Conservation (phyloP, 2,113 vertebrate species). For the Amphiprion percula region DNA sequence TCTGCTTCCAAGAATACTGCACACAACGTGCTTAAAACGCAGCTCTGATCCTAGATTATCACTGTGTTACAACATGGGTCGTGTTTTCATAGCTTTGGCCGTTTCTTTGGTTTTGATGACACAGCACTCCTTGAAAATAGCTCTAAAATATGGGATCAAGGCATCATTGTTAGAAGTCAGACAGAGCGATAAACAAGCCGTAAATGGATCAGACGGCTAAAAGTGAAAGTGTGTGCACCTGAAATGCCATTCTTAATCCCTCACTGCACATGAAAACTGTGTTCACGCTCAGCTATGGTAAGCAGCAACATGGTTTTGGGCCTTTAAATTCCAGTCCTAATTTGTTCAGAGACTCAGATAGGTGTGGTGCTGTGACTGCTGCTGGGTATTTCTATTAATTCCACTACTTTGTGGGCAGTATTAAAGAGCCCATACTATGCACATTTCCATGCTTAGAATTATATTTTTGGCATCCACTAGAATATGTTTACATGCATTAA, state of each 20-base stretch:
- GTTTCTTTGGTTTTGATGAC: background rate
- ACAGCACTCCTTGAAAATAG: background rate
- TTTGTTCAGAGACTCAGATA: background rate
- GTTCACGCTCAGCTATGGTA: background rate
- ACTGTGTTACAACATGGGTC: background rate
- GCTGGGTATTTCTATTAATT: background rate
- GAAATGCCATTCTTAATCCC: background rate
- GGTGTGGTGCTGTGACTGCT: background rate
- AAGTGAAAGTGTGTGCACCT: background rate
- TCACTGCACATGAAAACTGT: background rate
- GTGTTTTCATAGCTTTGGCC: background rate
- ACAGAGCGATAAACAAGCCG: background rate
- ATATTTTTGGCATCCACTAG: too few relatives aligned
- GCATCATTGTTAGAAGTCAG: background rate
- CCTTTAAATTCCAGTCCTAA: background rate
- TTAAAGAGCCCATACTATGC: too few relatives aligned
- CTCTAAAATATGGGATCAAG: constrained; percentile 12
- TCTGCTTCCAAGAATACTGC: constrained; percentile 6
- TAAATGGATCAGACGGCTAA: background rate
- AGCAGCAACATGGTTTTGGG: background rate
- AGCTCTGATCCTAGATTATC: background rate
- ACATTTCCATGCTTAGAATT: too few relatives aligned
- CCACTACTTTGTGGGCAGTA: background rate
- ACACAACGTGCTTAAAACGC: background rate
- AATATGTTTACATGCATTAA: too few relatives aligned